These are phyloP conservation scores for Anabas testudineus DNA, from an alignment of 2,797 vertebrate species.

Conservation along the genomic window DNA sequence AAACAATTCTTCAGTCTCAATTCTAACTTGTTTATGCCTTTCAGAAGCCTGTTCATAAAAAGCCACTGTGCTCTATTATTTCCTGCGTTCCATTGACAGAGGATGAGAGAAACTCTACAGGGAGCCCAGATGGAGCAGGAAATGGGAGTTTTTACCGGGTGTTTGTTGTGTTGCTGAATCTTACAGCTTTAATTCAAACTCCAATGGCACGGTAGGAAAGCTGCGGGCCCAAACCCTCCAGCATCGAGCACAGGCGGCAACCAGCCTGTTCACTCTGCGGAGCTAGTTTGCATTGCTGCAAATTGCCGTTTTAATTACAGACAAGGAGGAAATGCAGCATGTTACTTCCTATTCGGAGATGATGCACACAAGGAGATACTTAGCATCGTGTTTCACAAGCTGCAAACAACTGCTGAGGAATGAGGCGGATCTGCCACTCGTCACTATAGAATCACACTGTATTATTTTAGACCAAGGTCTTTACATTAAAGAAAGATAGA, in stretches of 20 bases:
- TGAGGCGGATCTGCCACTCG: slow-evolving; percentile 45
- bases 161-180: slow-evolving; percentile 41
- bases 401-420: slow-evolving; percentile 62
- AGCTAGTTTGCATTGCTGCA: slow-evolving; percentile 65
- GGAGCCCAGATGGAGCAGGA: slow-evolving; percentile 50
- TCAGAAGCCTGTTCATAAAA: slow-evolving; percentile 33
- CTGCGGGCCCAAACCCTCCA: slow-evolving; percentile 39
- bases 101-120: slow-evolving; percentile 23
- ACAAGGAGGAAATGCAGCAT: slow-evolving; percentile 55
- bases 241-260: slow-evolving; percentile 25
- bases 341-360: slow-evolving; percentile 50
- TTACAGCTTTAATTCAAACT: slow-evolving; percentile 61
- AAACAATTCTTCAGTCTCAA: slow-evolving; percentile 43
- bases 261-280: slow-evolving; percentile 44
- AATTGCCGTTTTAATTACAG: slow-evolving; percentile 81
- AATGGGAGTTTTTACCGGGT: slow-evolving; percentile 47
- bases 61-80: slow-evolving; percentile 45
- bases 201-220: slow-evolving; percentile 46
- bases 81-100: slow-evolving; percentile 55
- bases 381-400: slow-evolving; percentile 67
- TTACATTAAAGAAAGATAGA: slow-evolving; percentile 35
- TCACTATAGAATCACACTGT: slow-evolving; percentile 37
- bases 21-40: slow-evolving; percentile 39
- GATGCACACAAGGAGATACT: slow-evolving; percentile 61
- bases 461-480: slow-evolving; percentile 35